Evolutionary conservation across 1,140 invertebrate species (phyloP).

Genomic region (Orussus abietinus): DNA sequence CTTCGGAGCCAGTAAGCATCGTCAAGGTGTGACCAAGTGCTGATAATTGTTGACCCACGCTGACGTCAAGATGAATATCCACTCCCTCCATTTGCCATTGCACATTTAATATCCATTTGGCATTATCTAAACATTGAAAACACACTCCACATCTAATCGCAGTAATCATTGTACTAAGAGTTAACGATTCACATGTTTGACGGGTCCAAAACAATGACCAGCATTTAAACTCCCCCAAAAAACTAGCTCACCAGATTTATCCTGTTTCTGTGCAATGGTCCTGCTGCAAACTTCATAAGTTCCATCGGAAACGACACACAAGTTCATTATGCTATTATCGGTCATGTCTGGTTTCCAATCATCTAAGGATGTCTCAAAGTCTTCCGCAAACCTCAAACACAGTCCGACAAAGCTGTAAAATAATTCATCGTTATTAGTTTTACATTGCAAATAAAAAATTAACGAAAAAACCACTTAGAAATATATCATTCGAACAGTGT

Average conservation of each 20-base stretch:
- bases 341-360: constrained; percentile 93
- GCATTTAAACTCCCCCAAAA: too few relatives aligned
- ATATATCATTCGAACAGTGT: constrained; percentile 5
- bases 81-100: constrained; percentile 99
- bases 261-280: constrained; percentile 76
- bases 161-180: too few relatives aligned
- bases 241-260: constrained; percentile 54
- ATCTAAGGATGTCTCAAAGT: constrained; percentile 93
- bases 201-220: too few relatives aligned
- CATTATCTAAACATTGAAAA: constrained; percentile 77
- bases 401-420: constrained; percentile 83
- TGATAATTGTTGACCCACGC: constrained; percentile 92
- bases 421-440: constrained; percentile 28
- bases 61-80: constrained; percentile 93
- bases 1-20: constrained; percentile 84
- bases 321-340: constrained; percentile 85
- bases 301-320: constrained; percentile 95
- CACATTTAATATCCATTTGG: constrained; percentile 97
- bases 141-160: too few relatives aligned
- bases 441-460: constrained; percentile 4
- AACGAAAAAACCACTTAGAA: not conserved
- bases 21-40: constrained; percentile 92
- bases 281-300: constrained; percentile 96
- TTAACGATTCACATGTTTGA: too few relatives aligned
- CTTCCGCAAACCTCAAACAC: constrained; percentile 90